Conservation (phyloP, 2,113 vertebrate genomes). For the Tor tambroides region DNA sequence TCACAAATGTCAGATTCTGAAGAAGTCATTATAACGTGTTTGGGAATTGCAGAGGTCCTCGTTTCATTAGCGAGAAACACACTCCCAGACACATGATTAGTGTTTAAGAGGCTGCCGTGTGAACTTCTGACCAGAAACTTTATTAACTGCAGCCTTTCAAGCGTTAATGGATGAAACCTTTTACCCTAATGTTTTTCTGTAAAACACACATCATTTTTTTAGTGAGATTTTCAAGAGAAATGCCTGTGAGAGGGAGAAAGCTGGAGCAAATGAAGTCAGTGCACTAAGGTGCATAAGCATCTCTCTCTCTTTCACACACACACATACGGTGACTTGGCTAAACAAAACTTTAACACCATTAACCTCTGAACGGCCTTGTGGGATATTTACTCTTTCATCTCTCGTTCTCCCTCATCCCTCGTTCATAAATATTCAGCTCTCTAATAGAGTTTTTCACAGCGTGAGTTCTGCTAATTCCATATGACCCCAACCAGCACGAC, state of each 20-base stretch:
- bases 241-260: slow-evolving; percentile 15
- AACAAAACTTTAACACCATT: slow-evolving; percentile 63
- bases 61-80: slow-evolving; percentile 28
- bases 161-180: slow-evolving; percentile 20
- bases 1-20: background rate
- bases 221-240: background rate
- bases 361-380: slow-evolving; percentile 52
- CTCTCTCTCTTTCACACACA: slow-evolving; percentile 42
- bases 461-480: slow-evolving; percentile 59
- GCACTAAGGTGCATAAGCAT: slow-evolving; percentile 2
- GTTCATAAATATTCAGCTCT: slow-evolving; percentile 62
- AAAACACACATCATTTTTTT: slow-evolving; percentile 27
- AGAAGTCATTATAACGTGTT: slow-evolving; percentile 29
- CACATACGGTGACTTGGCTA: slow-evolving; percentile 52
- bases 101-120: slow-evolving; percentile 6
- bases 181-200: slow-evolving; percentile 17
- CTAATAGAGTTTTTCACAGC: slow-evolving; percentile 62
- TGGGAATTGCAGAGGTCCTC: slow-evolving; percentile 27
- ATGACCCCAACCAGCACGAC: slow-evolving; percentile 47
- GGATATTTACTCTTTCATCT: slow-evolving; percentile 59
- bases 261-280: slow-evolving; percentile 5
- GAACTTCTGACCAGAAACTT: slow-evolving; percentile 44
- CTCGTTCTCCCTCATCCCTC: slow-evolving; percentile 51
- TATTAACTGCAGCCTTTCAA: slow-evolving; percentile 40
- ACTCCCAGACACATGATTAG: slow-evolving; percentile 34